phyloP scores from a whole-genome alignment of 2,113 vertebrate genomes.

The Atractosteus spatula region DNA sequence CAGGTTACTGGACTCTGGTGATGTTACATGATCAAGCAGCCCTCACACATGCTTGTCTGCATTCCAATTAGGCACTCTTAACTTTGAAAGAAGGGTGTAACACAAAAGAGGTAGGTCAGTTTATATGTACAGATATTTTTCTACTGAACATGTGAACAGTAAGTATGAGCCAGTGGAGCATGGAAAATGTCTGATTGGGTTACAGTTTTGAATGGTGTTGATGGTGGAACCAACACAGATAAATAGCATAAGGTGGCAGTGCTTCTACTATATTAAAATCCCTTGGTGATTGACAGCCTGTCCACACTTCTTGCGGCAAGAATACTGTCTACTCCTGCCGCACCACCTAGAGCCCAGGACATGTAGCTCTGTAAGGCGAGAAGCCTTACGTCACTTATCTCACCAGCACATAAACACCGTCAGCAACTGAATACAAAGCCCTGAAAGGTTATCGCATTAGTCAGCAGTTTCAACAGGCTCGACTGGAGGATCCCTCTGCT shows the following conservation, averaged over 20 bases:
- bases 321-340: slow-evolving; percentile 1
- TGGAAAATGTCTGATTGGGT: slow-evolving; percentile 2
- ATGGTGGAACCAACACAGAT: slow-evolving; percentile 8
- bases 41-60: no score
- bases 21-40: no score
- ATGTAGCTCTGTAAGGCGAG: slow-evolving; percentile 36
- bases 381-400: slow-evolving; percentile 19
- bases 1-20: no score
- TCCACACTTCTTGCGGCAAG: background rate
- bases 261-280: slow-evolving; percentile 1
- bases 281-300: background rate
- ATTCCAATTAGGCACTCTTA: no score
- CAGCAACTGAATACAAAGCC: background rate
- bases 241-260: no score
- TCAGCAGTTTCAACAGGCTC: slow-evolving; percentile 23
- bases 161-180: no score
- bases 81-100: no score
- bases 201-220: background rate
- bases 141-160: no score
- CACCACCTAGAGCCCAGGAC: slow-evolving; percentile 6
- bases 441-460: slow-evolving; percentile 3
- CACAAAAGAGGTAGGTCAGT: no score
- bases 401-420: slow-evolving; percentile 9
- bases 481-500: slow-evolving; percentile 38
- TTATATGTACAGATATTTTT: no score